These are phyloP conservation scores for Pilophorus perplexus DNA, from an alignment of 2,888 invertebrate species.

Conservation along the genomic window DNA sequence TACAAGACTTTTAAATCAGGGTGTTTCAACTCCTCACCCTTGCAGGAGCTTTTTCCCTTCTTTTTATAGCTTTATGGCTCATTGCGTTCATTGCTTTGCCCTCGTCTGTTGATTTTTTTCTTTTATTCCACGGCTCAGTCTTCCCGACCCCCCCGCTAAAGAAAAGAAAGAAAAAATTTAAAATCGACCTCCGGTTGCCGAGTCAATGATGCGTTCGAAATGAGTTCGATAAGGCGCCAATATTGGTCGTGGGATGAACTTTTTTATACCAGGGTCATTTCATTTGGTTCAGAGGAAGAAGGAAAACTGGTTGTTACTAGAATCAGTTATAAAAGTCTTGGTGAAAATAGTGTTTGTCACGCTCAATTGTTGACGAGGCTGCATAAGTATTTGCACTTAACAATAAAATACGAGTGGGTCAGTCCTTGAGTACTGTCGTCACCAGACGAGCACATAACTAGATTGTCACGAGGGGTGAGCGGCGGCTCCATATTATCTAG, in stretches of 20 bases:
- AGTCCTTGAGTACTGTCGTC: too few species aligned
- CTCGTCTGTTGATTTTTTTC: constrained; percentile 27
- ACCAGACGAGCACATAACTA: too few species aligned
- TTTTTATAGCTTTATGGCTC: constrained; percentile 31
- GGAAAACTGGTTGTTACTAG: too few species aligned
- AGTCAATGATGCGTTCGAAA: constrained; percentile 28
- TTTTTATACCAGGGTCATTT: constrained; percentile 15
- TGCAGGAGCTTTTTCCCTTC: neutral
- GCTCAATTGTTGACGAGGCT: too few species aligned
- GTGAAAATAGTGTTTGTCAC: too few species aligned
- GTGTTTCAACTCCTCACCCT: constrained; percentile 28
- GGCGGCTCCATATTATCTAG: too few species aligned
- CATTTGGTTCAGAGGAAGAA: neutral
- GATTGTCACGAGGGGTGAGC: too few species aligned
- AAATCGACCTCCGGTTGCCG: neutral
- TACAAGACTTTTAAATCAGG: constrained; percentile 41
- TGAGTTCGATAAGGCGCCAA: constrained; percentile 25
- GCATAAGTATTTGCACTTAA: too few species aligned
- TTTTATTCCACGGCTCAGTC: constrained; percentile 1
- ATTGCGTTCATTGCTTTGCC: constrained; percentile 27
- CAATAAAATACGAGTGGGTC: too few species aligned
- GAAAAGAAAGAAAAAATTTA: neutral
- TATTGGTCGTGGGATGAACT: constrained; percentile 9
- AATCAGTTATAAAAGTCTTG: too few species aligned
- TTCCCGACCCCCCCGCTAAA: neutral